Evolutionary conservation across 2,113 vertebrate species (phyloP), one percentile per base, ranked within the genome.

Genomic region (Elanus axillaris): DNA sequence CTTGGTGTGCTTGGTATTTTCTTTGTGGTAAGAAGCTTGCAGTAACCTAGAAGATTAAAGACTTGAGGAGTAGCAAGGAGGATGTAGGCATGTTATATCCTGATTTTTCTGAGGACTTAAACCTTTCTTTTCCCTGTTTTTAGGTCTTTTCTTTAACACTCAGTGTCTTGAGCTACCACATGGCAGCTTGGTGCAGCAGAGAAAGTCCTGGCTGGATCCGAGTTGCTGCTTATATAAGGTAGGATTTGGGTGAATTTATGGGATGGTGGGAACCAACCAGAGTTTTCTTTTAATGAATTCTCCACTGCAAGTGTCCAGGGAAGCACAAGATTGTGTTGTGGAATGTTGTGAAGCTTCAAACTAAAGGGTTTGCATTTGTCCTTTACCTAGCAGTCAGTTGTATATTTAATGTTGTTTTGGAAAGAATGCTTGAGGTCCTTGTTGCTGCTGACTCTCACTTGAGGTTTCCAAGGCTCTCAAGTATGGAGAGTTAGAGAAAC

Each of bases 1-100:
- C 3, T 9, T 9, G 18, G 36, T 0, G 0, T 21, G 16, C 68
- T 76, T 95, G 90, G 67, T 48, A 7, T 12, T 3, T 0, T 45
- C 14, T 81, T 21, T 66, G 59, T 38, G 63, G 78, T 10, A 38
- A 68, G 71, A 21, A 11, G 32, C 22, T 84, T 58, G 26, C 20
- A 17, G 69, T 22, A 48, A 22, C 7, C 34, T 42, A 11, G 9
- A 29, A 56, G 36, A 31, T 82, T 3, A 83, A 79, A 88, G 77
- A 22, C 14, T 47, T 36, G 38, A 78, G 53, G 18, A 63, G 18
- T 0, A 40, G 53, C 8, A 23, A 69, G 55, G 63, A 59, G 16
- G 62, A 25, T 27, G 16, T 13, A 34, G 47, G 36, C 0, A 0
- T 75, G 42, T 71, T 59, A 31, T 36, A 11, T 0, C 19, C 10